These are phyloP conservation scores for Drosophila serrata DNA, from an alignment of 1,140 invertebrate species.

Conservation along the genomic window DNA sequence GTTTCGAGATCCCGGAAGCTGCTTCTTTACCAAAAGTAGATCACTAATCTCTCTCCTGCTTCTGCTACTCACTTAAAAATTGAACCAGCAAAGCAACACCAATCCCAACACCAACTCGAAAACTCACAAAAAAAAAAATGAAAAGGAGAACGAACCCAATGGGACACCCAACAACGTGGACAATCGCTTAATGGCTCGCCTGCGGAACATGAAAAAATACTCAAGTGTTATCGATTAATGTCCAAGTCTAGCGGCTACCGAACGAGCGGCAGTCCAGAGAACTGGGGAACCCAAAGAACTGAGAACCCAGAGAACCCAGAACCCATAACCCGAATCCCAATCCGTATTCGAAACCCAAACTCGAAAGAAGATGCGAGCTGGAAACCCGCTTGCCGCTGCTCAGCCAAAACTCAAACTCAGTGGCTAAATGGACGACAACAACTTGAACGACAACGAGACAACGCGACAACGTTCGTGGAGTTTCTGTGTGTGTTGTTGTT, in stretches of 20 bases:
- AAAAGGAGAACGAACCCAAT: slow-evolving; percentile 14
- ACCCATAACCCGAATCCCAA: not conserved
- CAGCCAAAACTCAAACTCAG: slow-evolving; percentile 81
- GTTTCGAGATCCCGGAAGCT: not conserved
- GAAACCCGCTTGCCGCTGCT: slow-evolving; percentile 74
- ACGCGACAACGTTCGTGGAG: slow-evolving; percentile 31
- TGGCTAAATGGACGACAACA: slow-evolving; percentile 80
- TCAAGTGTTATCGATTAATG: slow-evolving; percentile 86
- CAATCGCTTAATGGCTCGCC: slow-evolving; percentile 85
- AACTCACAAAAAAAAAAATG: not conserved
- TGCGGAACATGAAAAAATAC: slow-evolving; percentile 85
- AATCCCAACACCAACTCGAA: slow-evolving; percentile 23
- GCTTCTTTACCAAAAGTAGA: not conserved
- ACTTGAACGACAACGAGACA: slow-evolving; percentile 43
- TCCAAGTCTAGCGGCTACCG: slow-evolving; percentile 85
- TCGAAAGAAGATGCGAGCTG: slow-evolving; percentile 42
- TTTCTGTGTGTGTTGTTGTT: slow-evolving; percentile 55
- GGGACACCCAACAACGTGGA: slow-evolving; percentile 43
- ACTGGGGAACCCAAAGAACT: slow-evolving; percentile 3
- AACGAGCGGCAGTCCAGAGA: slow-evolving; percentile 68
- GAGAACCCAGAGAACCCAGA: not conserved
- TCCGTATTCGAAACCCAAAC: slow-evolving; percentile 22
- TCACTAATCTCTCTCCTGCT: not conserved
- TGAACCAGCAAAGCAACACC: slow-evolving; percentile 23
- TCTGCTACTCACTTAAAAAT: slow-evolving; percentile 3